These are phyloP conservation scores for Meloidogyne hapla DNA, from an alignment of 1,140 invertebrate genomes.

Conservation along the genomic window DNA sequence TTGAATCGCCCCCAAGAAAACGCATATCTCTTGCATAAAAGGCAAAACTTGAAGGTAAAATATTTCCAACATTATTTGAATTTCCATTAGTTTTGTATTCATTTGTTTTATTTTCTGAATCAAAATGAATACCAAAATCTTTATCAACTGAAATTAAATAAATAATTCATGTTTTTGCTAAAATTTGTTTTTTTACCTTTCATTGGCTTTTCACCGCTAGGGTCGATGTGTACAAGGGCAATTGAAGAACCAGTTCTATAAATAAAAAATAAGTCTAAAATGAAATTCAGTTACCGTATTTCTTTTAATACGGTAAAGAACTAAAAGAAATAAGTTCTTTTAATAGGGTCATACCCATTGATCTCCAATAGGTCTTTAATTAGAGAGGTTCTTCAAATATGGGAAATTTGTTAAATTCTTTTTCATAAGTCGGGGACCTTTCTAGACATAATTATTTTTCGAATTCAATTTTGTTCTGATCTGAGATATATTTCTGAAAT, in stretches of 20 bases:
- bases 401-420: too few species aligned
- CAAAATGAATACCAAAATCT: conserved; percentile 43
- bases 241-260: conserved; percentile 39
- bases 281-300: too few species aligned
- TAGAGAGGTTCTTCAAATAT: too few species aligned
- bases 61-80: conserved; percentile 9
- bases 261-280: too few species aligned
- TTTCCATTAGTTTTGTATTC: conserved; percentile 3
- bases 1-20: conserved; percentile 52
- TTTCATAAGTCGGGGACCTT: too few species aligned
- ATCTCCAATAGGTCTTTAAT: too few species aligned
- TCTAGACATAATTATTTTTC: too few species aligned
- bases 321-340: too few species aligned
- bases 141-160: conserved; percentile 31
- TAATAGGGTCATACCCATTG: too few species aligned
- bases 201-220: conserved; percentile 23
- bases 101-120: conserved; percentile 8
- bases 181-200: neutral
- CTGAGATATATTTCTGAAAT: too few species aligned
- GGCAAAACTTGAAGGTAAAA: neutral
- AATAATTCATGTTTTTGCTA: neutral
- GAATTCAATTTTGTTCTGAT: too few species aligned
- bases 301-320: too few species aligned
- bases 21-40: conserved; percentile 53
- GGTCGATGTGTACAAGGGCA: conserved; percentile 36